Evolutionary conservation across 2,797 vertebrate species (phyloP), one percentile per base, ranked within the genome.

Genomic region (Lithobates sylvaticus): DNA sequence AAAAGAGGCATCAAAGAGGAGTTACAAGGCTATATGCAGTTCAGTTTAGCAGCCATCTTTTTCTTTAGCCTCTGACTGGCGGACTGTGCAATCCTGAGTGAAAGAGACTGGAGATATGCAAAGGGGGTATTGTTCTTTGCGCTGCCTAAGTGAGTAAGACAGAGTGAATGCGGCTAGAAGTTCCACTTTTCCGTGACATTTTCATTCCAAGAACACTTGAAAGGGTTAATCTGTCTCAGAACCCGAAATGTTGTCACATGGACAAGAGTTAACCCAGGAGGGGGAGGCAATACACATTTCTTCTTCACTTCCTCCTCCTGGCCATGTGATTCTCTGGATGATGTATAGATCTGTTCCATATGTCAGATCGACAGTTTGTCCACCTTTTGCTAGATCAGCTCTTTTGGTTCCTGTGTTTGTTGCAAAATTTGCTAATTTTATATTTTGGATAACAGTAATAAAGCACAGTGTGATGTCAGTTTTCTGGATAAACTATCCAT

Each of bases 241-340:
- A 58, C 27, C 50, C 79, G n/a, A 81, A 6, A 58, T 23, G 5
- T 64, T 54, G 67, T 29, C 47, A 47, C 32, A 69, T 50, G 42
- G 21, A 6, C 47, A 71, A 12, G 47, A 64, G 42, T 36, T 75
- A 80, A 54, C 44, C 65, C 26, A 18, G 26, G 44, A 54, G 84
- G 72, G 78, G 84, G 42, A 76, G 84, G 61, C 50, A 18, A 72
- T 76, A 50, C 64, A 74, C 73, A 82, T 39, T 61, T 64, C 61
- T 64, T 13, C 81, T 61, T 26, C 32, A 86, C 78, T 86, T 86
- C 78, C 84, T 79, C 73, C 84, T 81, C 80, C 42, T 81, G 27
- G 29, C 71, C 67, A 16, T 58, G 67, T 86, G 42, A 76, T 81
- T 81, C 72, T 81, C 84, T 86, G 74, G 47, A 76, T 26, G 18